Evolutionary conservation across 2,797 vertebrate genomes (phyloP).

Genomic region (Tympanoctomys barrerae): DNA sequence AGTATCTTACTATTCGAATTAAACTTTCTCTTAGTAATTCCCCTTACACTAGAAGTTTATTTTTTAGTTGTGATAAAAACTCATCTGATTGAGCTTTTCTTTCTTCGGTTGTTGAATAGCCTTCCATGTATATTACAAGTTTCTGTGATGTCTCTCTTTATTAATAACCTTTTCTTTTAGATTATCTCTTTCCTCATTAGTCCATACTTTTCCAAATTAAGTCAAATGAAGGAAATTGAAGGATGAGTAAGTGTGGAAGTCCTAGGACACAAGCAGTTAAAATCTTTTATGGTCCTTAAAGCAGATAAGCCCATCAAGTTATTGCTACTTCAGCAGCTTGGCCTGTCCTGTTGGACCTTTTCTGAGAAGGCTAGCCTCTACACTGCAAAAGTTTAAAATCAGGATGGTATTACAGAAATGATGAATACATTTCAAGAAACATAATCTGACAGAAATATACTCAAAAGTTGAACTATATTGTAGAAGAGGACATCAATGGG

Average conservation of each 20-base stretch:
- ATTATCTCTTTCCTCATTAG: not conserved
- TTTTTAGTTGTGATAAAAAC: not conserved
- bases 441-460: not conserved
- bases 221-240: slow-evolving; percentile 3
- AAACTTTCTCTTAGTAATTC: slow-evolving; percentile 19
- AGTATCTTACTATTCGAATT: not conserved
- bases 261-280: not conserved
- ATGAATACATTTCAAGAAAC: not conserved
- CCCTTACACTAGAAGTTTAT: not conserved
- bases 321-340: not conserved
- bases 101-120: not conserved
- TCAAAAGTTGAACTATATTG: slow-evolving; percentile 32
- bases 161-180: not conserved
- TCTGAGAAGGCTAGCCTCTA: not conserved
- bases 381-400: not conserved
- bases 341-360: not conserved
- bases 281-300: not conserved
- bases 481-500: not conserved
- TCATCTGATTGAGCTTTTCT: not conserved
- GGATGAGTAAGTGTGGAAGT: not conserved
- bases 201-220: not conserved
- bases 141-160: not conserved
- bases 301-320: not conserved
- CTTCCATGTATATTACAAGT: not conserved
- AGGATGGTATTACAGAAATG: not conserved